A percentile compares a stretch with the other conserved stretches of the same genome.
phyloP scores from a whole-genome alignment of 1,140 invertebrate genomes.

The Pararge aegeria region DNA sequence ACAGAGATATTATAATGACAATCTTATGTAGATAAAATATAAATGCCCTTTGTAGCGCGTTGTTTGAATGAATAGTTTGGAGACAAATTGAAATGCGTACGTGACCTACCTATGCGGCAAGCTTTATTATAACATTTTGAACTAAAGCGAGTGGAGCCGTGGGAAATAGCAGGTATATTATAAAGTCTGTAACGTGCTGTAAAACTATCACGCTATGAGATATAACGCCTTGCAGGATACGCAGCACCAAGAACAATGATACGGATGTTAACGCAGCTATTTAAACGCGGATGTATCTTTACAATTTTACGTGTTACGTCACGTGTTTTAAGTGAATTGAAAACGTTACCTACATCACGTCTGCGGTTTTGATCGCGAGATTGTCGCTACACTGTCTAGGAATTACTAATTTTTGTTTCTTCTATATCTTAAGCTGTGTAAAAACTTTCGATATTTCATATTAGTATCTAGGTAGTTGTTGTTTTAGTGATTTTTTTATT shows the following conservation, averaged over 20 bases:
- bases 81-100: too few relatives aligned
- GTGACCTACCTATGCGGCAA: too few relatives aligned
- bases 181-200: not conserved
- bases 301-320: constrained; percentile 28
- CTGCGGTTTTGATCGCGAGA: constrained; percentile 2
- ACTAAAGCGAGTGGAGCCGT: not conserved
- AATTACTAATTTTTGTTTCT: not conserved
- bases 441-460: too few relatives aligned
- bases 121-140: too few relatives aligned
- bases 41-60: too few relatives aligned
- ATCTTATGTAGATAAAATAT: too few relatives aligned
- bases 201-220: constrained; percentile 8
- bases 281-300: constrained; percentile 25
- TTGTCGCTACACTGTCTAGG: not conserved
- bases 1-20: too few relatives aligned
- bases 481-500: too few relatives aligned
- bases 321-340: constrained; percentile 8
- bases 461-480: too few relatives aligned
- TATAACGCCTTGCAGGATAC: constrained; percentile 18
- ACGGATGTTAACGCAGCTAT: constrained; percentile 29
- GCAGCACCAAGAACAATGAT: constrained; percentile 22
- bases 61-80: too few relatives aligned
- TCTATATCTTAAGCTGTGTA: not conserved
- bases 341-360: constrained; percentile 10
- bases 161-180: not conserved